These are phyloP conservation scores for Neomonachus schauinslandi DNA, from an alignment of 2,113 vertebrate genomes.

Conservation along the genomic window DNA sequence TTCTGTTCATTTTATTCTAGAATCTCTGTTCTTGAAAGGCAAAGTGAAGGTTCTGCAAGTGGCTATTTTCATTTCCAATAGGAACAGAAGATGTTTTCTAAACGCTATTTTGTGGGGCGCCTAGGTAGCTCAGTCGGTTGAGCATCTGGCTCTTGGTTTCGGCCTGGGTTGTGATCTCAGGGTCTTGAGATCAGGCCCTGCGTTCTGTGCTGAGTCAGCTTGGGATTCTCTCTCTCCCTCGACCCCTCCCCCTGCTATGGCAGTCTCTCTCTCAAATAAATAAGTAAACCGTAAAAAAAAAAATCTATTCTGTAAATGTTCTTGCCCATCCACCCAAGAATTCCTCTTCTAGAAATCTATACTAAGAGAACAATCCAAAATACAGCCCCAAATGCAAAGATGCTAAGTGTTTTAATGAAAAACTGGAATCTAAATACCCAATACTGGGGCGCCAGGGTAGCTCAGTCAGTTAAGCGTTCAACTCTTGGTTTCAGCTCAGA, in stretches of 20 bases:
- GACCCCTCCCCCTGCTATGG: not conserved
- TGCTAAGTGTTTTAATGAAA: slow-evolving; percentile 22
- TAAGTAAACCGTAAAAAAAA: not conserved
- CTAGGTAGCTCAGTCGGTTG: not conserved
- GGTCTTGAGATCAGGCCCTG: not conserved
- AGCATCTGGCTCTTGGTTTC: not conserved
- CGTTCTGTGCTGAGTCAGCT: not conserved
- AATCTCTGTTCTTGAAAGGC: not conserved
- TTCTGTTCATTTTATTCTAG: not conserved
- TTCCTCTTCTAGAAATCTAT: slow-evolving; percentile 5
- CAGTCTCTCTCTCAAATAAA: not conserved
- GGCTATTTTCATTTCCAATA: not conserved
- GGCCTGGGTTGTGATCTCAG: not conserved
- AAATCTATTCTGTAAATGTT: not conserved
- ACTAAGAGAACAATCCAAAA: not conserved
- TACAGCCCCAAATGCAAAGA: not conserved
- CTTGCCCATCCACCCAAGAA: not conserved
- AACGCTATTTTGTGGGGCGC: not conserved
- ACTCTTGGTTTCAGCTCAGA: not conserved
- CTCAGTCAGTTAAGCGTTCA: not conserved
- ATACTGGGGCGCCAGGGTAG: not conserved
- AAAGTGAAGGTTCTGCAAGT: not conserved
- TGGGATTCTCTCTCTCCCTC: not conserved
- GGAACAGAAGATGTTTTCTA: not conserved
- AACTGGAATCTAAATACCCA: slow-evolving; percentile 1